Evolutionary conservation across 2,888 invertebrate genomes (phyloP).

Genomic region (Acanthopleura granulata): DNA sequence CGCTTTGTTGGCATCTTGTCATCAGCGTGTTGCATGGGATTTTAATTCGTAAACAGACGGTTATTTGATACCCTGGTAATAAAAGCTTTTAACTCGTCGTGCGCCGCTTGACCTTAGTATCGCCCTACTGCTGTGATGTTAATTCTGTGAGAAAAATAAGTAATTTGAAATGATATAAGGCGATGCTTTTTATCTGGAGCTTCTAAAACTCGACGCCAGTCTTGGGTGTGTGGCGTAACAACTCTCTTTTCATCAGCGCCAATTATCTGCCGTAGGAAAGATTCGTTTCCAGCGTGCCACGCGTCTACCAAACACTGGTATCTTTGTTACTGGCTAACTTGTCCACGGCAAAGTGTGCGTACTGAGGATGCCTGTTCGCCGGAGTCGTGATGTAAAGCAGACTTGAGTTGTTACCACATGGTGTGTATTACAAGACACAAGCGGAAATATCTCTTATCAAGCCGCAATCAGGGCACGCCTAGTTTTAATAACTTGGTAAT

Average conservation of each 20-base stretch:
- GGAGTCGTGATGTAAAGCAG: conserved; percentile 6
- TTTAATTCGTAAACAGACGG: too few species aligned
- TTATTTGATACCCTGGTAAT: too few species aligned
- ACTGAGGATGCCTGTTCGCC: background rate
- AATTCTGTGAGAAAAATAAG: too few species aligned
- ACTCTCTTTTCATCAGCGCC: background rate
- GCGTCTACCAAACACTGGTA: conserved; percentile 3
- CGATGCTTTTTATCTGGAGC: too few species aligned
- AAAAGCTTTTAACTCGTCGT: too few species aligned
- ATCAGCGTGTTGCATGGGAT: too few species aligned
- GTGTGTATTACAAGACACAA: background rate
- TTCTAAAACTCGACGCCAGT: too few species aligned
- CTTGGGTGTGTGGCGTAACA: too few species aligned
- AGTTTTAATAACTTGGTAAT: conserved; percentile 4
- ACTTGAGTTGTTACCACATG: conserved; percentile 7
- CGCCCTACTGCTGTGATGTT: too few species aligned
- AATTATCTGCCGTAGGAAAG: background rate
- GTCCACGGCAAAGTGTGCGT: background rate
- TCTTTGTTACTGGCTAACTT: conserved; percentile 1
- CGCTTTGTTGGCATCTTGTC: too few species aligned
- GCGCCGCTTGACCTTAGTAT: too few species aligned
- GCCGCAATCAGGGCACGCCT: background rate
- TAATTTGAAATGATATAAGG: too few species aligned
- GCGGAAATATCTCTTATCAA: conserved; percentile 10
- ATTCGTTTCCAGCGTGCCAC: background rate